Base-by-base conservation (phyloP, 1,140 invertebrate genomes). In the Caerostris darwini region DNA sequence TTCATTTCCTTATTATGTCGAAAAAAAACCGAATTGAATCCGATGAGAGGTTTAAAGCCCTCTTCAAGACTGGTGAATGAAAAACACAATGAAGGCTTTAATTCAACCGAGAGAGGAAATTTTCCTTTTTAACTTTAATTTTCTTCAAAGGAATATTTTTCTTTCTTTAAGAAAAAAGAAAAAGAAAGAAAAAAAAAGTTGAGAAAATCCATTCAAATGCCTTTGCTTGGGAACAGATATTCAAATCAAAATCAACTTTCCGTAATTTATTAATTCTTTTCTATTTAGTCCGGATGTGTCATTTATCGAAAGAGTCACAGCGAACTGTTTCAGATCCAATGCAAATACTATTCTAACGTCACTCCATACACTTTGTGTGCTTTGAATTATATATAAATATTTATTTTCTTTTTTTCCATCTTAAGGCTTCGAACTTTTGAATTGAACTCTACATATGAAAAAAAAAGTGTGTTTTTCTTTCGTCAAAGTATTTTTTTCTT, bases 221-320 rank as follows among this genome's bases (percentile, higher is more conserved):
- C 10, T 19, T 81, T 34, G 3, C 50, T 81, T 50, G 71, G 50
- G 10, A 53, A 10, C 12, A 3, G 10, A 34, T 34, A 81, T 53
- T 81, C 34, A 53, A 81, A 81, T 81, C 71, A 81, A 81, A 81
- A 34, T 81, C 71, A 19, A 81, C 71, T 81, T 81, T 81, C 50
- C 50, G 50, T 17, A 50, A 81, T 34, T 77, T 81, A 81, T 81
- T 81, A 81, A 81, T 19, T 81, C 34, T n/a, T 53, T 81, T 19
- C n/a, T 53, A 81, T 53, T 34, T 81, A 81, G 19, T 81, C 19
- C 50, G 7, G 10, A 81, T 81, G 19, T 81, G 71, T 81, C 71
- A 81, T 81, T 53, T 34, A 81, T 81, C 71, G 71, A 53, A 50
- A 50, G 10, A 53, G 71, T 0, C 12, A n/a, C n/a, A 10, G 71